A percentile compares a stretch with the other conserved stretches of the same genome.
phyloP scores from a whole-genome alignment of 1,140 invertebrate genomes.

The Aphis gossypii region DNA sequence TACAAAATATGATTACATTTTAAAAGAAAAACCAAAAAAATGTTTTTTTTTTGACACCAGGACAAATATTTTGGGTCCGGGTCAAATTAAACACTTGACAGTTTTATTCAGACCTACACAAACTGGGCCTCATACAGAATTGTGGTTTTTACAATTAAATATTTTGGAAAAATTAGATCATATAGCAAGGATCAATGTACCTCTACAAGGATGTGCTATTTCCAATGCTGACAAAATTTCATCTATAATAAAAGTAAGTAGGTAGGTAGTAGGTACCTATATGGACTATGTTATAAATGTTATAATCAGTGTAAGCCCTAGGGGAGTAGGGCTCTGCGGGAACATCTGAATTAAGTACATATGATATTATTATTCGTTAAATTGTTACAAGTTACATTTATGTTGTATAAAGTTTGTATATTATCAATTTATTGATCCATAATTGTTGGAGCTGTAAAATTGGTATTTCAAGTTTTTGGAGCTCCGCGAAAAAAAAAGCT shows the following conservation, averaged over 20 bases:
- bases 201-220: slow-evolving; percentile 2
- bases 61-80: background rate
- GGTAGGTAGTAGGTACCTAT: background rate
- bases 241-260: background rate
- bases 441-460: no score
- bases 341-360: no score
- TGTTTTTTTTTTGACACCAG: slow-evolving; percentile 49
- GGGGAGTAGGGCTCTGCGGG: no score
- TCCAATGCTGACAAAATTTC: background rate
- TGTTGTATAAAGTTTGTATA: no score
- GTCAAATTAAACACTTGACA: slow-evolving; percentile 13
- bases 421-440: no score
- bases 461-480: no score
- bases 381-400: no score
- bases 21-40: background rate
- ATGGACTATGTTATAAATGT: background rate
- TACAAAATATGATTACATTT: background rate
- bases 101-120: slow-evolving; percentile 24
- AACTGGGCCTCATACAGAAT: background rate
- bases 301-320: no score
- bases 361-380: no score
- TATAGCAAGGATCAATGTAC: background rate
- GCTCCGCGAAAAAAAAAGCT: no score
- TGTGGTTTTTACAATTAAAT: background rate
- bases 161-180: background rate